Evolutionary conservation across 2,797 vertebrate genomes (phyloP), one percentile per base, ranked within the genome.

Genomic region (Spinibarbus caldwelli): DNA sequence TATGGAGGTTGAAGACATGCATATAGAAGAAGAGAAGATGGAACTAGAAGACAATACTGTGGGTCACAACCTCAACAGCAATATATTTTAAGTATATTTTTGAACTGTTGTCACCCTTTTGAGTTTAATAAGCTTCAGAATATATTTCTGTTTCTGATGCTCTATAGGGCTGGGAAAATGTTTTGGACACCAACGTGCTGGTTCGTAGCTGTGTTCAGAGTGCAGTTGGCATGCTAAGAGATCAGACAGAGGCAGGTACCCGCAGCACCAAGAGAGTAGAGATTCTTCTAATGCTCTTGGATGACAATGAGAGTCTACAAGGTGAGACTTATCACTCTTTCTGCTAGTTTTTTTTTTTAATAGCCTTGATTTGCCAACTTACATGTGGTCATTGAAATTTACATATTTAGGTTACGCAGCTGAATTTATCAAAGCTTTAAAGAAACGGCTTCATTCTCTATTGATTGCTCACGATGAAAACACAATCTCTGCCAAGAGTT

Each of bases 191-290:
- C 11, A 96, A 96, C 14, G 91, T 92, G 0, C 92, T 99, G 57
- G 91, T 99, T 85, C 94, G 94, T 38, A 98, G 96, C 93, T 99
- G 97, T 64, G 95, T 99, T 62, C 98, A 98, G 88, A 94, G 94
- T 3, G 97, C 98, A 2, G 96, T 99, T 26, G 94, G 97, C 34
- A 96, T 97, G 95, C 94, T 99, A 2, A 91, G 90, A 70, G 97
- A 99, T 89, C 94, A 94, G 81, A 90, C 91, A 0, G 92, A 95
- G 45, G 76, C 91, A 52, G 87, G 92, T 0, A 83, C 87, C 17
- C 96, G 97, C 43, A 96, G 95, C 85, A 95, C 95, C 52, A 93
- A 49, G 78, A 94, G 98, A 85, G 95, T 99, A 78, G 93, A 96
- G 87, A 93, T 97, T 29, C 95, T 99, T 10, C 95, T 99, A 43